phyloP scores from a whole-genome alignment of 1,140 invertebrate genomes.

The Uloborus diversus region DNA sequence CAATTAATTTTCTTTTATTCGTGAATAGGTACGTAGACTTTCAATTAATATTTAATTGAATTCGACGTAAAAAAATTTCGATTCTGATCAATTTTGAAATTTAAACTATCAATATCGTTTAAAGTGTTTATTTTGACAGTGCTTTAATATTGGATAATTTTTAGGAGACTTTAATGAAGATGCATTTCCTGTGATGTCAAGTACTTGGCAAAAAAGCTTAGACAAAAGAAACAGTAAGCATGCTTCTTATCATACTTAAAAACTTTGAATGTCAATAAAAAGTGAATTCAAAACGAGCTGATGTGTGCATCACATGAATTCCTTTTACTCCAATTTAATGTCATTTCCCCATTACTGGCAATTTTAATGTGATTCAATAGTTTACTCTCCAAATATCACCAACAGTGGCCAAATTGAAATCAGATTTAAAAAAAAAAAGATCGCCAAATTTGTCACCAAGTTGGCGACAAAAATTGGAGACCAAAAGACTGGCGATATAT shows the following conservation, averaged over 20 bases:
- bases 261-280: not conserved
- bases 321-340: too few relatives aligned
- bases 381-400: too few relatives aligned
- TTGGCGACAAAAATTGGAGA: too few relatives aligned
- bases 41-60: not conserved
- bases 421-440: too few relatives aligned
- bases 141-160: not conserved
- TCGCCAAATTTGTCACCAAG: too few relatives aligned
- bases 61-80: not conserved
- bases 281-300: too few relatives aligned
- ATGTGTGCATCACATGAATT: too few relatives aligned
- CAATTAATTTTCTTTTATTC: not conserved
- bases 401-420: too few relatives aligned
- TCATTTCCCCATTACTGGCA: too few relatives aligned
- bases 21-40: not conserved
- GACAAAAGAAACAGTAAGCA: conserved; percentile 41
- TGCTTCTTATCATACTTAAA: not conserved
- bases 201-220: conserved; percentile 9
- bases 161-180: conserved; percentile 20
- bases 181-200: not conserved
- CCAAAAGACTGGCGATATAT: too few relatives aligned
- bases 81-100: not conserved
- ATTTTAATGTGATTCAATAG: too few relatives aligned
- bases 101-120: not conserved
- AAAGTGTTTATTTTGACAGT: not conserved